Percentiles rank a stretch among this genome's conserved stretches.
Evolutionary conservation across 1,140 invertebrate genomes (phyloP).

Genomic region (Drosophila dunni): DNA sequence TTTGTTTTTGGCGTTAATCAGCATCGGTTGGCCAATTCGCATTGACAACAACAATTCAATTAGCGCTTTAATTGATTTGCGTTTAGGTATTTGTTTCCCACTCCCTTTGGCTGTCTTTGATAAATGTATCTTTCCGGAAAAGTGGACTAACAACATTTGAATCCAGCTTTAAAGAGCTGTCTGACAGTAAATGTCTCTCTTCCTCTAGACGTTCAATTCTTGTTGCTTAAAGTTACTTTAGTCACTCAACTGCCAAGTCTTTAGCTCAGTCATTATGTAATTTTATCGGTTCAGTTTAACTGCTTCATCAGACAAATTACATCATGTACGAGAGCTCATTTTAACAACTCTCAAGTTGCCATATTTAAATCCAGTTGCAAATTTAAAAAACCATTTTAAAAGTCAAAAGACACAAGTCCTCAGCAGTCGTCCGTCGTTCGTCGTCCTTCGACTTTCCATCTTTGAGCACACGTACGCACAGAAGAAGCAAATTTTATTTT

Average conservation of each 20-base stretch:
- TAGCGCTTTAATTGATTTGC: slow-evolving; percentile 58
- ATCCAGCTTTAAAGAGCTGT: too few species aligned
- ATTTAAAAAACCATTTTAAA: slow-evolving; percentile 43
- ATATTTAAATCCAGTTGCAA: slow-evolving; percentile 50
- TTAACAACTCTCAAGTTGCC: slow-evolving; percentile 44
- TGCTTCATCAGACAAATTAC: slow-evolving; percentile 55
- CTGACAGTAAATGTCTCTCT: too few species aligned
- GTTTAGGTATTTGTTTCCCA: slow-evolving; percentile 33
- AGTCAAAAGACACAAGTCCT: slow-evolving; percentile 47
- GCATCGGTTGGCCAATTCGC: slow-evolving; percentile 12
- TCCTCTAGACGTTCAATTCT: too few species aligned
- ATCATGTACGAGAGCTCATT: slow-evolving; percentile 33
- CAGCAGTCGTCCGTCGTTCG: neutral
- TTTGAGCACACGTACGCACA: slow-evolving; percentile 41
- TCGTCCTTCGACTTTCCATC: neutral
- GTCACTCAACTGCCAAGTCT: neutral
- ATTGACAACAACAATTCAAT: slow-evolving; percentile 51
- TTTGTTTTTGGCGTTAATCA: slow-evolving; percentile 55
- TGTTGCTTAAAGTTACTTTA: too few species aligned
- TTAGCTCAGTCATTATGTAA: slow-evolving; percentile 15
- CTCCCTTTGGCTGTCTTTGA: neutral
- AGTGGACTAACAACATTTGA: too few species aligned
- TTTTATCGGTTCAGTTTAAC: slow-evolving; percentile 30
- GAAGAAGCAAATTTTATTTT: slow-evolving; percentile 59
- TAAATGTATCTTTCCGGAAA: too few species aligned